A percentile compares a stretch with the other conserved stretches of the same genome.
Evolutionary conservation across 2,113 vertebrate species (phyloP).

Genomic region (Machaerirhynchus nigripectus): DNA sequence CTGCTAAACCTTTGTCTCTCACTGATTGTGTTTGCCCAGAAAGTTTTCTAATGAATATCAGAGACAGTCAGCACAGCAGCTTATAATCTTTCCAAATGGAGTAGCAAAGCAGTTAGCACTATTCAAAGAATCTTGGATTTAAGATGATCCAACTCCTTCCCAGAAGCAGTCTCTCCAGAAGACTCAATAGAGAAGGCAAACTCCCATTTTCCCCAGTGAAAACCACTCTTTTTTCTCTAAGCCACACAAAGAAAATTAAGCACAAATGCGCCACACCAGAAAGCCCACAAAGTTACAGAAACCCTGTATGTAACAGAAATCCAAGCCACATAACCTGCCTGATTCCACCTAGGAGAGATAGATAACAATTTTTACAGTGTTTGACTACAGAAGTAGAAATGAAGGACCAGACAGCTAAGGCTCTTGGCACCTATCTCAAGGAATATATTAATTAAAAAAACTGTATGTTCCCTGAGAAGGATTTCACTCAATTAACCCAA

Average conservation of each 20-base stretch:
- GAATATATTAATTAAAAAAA: background rate
- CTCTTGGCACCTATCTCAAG: background rate
- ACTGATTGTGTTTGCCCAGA: background rate
- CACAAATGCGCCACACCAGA: background rate
- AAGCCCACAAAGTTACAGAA: background rate
- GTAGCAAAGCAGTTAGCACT: background rate
- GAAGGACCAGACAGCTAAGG: background rate
- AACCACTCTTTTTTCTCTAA: background rate
- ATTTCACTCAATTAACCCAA: background rate
- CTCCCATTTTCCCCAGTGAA: background rate
- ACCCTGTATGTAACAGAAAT: background rate
- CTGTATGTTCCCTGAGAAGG: background rate
- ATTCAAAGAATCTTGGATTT: background rate
- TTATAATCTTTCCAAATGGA: background rate
- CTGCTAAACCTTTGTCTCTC: background rate
- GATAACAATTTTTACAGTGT: background rate
- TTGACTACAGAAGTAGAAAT: background rate
- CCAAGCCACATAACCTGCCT: background rate
- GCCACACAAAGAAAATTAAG: background rate
- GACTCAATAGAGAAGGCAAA: background rate
- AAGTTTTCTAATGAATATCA: background rate
- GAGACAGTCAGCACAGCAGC: background rate
- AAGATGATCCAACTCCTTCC: background rate
- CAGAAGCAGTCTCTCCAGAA: background rate
- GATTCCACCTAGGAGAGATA: background rate